Conservation (phyloP, 2,888 invertebrate species). For the Flexamia atlantica region DNA sequence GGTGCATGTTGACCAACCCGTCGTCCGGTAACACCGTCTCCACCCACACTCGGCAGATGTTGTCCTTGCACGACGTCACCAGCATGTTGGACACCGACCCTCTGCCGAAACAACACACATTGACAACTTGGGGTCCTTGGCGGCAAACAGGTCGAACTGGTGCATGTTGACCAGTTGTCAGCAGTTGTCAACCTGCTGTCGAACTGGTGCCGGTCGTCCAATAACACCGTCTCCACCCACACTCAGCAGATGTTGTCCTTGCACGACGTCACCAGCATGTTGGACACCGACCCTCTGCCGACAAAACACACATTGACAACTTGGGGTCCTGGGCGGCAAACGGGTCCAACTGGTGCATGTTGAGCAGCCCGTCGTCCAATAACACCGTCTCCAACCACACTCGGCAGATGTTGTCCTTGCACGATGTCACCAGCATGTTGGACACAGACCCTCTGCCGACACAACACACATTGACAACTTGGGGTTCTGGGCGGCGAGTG, state of each 20-base stretch:
- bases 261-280: conserved; percentile 98
- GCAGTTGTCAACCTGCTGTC: too few relatives aligned
- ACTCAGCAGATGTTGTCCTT: conserved; percentile 99
- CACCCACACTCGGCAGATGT: conserved; percentile 99
- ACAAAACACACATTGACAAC: conserved; percentile 73
- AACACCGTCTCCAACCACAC: conserved; percentile 99
- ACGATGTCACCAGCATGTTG: conserved; percentile 98
- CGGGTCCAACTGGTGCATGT: conserved; percentile 80
- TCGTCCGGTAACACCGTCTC: conserved; percentile 98
- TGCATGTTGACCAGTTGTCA: too few relatives aligned
- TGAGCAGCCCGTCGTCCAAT: conserved; percentile 95
- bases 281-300: conserved; percentile 95
- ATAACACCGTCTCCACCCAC: conserved; percentile 98
- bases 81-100: conserved; percentile 98
- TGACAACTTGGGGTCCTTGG: conserved; percentile 72
- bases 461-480: too few relatives aligned
- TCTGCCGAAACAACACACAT: conserved; percentile 76
- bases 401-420: conserved; percentile 98
- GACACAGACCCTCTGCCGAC: conserved; percentile 95
- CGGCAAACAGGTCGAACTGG: too few relatives aligned
- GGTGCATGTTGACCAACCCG: conserved; percentile 86
- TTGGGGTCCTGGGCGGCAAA: conserved; percentile 76
- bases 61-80: conserved; percentile 98
- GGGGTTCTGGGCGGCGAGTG: too few relatives aligned
- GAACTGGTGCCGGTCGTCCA: conserved; percentile 92